Percentiles rank a stretch among this genome's conserved stretches.
Conservation (phyloP, 2,113 vertebrate species). For the Canis aureus region DNA sequence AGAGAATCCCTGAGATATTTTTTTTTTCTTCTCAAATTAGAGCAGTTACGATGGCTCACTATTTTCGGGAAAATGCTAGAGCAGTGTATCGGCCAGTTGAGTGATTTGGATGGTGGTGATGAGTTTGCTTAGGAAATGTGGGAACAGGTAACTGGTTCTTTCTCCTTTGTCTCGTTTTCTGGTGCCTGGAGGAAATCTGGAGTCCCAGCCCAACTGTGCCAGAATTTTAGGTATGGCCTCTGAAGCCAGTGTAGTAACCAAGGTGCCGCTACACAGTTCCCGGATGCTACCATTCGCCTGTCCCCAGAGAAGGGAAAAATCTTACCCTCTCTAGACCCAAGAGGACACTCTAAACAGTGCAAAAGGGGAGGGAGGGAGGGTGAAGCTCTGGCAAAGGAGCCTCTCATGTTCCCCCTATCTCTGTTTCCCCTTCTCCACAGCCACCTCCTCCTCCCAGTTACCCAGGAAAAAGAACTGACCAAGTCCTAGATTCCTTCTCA, state of each 20-base stretch:
- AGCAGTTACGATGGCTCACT: neutral
- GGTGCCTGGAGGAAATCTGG: neutral
- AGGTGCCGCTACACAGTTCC: neutral
- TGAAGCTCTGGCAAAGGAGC: neutral
- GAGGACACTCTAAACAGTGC: slow-evolving; percentile 1
- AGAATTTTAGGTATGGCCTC: neutral
- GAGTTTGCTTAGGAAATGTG: slow-evolving; percentile 36
- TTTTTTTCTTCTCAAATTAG: slow-evolving; percentile 13
- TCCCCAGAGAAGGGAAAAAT: neutral
- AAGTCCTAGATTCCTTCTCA: neutral
- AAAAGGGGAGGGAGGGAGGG: neutral
- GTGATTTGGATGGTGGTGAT: neutral
- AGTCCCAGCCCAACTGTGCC: neutral
- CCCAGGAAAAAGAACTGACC: neutral
- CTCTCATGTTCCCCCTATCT: neutral
- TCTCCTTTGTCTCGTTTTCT: neutral
- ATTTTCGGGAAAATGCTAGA: neutral
- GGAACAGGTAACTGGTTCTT: neutral
- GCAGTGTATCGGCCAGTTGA: neutral
- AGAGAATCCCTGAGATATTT: neutral
- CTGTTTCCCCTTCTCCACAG: neutral
- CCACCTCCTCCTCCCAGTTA: neutral
- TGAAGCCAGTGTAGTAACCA: neutral
- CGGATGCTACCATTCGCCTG: neutral
- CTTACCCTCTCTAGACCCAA: neutral